Evolutionary conservation across 2,113 vertebrate genomes (phyloP), one percentile per base, ranked within the genome.

Genomic region (Mormyrus iriodes): DNA sequence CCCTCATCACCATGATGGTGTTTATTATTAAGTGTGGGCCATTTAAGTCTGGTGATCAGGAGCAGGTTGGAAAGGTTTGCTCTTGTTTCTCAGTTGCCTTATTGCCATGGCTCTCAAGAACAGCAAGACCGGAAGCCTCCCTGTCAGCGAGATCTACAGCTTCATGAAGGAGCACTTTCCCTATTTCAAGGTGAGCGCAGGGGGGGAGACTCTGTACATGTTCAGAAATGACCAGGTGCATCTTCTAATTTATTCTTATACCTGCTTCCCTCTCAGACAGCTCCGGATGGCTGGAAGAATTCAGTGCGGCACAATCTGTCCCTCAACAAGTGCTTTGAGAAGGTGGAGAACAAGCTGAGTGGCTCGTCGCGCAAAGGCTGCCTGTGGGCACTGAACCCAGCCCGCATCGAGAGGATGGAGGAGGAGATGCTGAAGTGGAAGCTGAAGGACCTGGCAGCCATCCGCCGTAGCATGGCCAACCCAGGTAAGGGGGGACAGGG

Each of bases 381-480:
- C 92, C 95, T 99, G 1, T 99, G 98, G 98, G 97, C 98, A 0
- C 95, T 99, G 91, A 99, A 99, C 91, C 97, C 98, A 0, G 97
- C 98, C 76, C 99, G 98, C 93, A 98, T 99, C 0, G 98, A 99
- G 93, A 99, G 98, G 95, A 99, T 99, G 98, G 98, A 99, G 91
- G 98, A 99, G 94, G 98, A 99, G 94, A 98, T 99, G 98, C 96
- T 98, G 94, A 99, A 99, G 93, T 99, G 98, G 98, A 99, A 98
- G 92, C 93, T 97, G 92, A 99, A 99, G 93, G 98, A 99, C 92
- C 94, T 98, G 0, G 96, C 97, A 0, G 97, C 98, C 88, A 99
- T 99, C 87, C 97, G 95, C 42, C 96, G 97, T 88, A 99, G 98
- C 96, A 99, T 99, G 98, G 98, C 98, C 65, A 98, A 99, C 90